A percentile compares a stretch with the other conserved stretches of the same genome.
These are phyloP conservation scores for Barnardius zonarius DNA, from an alignment of 2,113 vertebrate species.

Conservation along the genomic window DNA sequence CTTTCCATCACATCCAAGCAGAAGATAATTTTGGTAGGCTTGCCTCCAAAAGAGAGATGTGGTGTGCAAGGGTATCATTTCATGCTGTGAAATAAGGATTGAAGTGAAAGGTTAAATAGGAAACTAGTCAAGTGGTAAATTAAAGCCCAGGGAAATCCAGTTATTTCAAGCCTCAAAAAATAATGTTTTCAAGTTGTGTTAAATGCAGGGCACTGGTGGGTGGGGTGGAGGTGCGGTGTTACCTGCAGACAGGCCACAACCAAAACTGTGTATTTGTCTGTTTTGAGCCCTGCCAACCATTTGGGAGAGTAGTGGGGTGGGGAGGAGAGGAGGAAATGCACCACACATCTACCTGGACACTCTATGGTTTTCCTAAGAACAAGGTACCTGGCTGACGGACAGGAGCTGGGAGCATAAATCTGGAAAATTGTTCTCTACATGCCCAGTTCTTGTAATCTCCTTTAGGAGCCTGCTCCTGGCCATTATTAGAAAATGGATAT, in stretches of 20 bases:
- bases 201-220: neutral
- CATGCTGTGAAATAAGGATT: conserved; percentile 55
- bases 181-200: conserved; percentile 36
- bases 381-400: neutral
- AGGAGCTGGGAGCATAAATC: neutral
- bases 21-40: conserved; percentile 51
- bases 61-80: conserved; percentile 45
- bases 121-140: conserved; percentile 70
- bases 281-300: neutral
- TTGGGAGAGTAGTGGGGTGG: neutral
- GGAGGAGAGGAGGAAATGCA: neutral
- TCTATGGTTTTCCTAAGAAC: neutral
- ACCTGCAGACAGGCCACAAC: neutral
- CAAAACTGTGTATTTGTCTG: neutral
- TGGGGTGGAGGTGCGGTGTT: neutral
- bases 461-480: neutral
- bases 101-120: conserved; percentile 59
- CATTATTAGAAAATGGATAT: neutral
- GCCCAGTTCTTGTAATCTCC: neutral
- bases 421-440: neutral
- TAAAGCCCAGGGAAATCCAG: conserved; percentile 61
- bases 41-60: conserved; percentile 32
- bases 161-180: conserved; percentile 57
- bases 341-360: neutral
- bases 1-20: conserved; percentile 23